Conservation (phyloP, 2,113 vertebrate genomes). For the Monarcha castaneiventris region DNA sequence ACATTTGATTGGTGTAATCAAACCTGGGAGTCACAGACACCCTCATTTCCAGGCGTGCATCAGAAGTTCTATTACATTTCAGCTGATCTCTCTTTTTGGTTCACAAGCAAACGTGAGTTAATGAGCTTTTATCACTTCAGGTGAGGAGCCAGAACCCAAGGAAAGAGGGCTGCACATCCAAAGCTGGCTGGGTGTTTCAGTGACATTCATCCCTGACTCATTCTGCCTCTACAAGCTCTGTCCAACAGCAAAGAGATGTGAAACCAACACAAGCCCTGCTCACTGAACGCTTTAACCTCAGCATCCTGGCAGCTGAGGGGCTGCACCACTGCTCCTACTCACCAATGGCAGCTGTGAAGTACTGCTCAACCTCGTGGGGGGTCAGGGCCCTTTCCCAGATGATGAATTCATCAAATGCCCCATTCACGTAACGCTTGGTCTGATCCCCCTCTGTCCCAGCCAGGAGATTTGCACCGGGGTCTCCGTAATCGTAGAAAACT, state of each 20-base stretch:
- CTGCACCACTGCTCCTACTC: neutral
- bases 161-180: neutral
- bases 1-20: neutral
- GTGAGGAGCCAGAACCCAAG: neutral
- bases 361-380: conserved; percentile 77
- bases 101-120: neutral
- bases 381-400: conserved; percentile 92
- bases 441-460: conserved; percentile 71
- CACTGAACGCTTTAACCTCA: neutral
- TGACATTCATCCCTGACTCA: neutral
- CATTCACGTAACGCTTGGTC: conserved; percentile 66
- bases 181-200: accelerated
- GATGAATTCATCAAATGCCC: conserved; percentile 91
- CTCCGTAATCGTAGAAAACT: conserved; percentile 77
- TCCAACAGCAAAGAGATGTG: neutral
- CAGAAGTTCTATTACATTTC: neutral
- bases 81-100: neutral
- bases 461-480: conserved; percentile 73
- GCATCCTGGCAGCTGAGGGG: too few species aligned
- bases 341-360: conserved; percentile 88
- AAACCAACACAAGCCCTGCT: neutral
- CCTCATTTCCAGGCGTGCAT: neutral
- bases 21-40: neutral
- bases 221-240: neutral
- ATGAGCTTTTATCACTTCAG: neutral